These are phyloP conservation scores for Rhinolophus sinicus DNA, from an alignment of 2,113 vertebrate species.

Conservation along the genomic window DNA sequence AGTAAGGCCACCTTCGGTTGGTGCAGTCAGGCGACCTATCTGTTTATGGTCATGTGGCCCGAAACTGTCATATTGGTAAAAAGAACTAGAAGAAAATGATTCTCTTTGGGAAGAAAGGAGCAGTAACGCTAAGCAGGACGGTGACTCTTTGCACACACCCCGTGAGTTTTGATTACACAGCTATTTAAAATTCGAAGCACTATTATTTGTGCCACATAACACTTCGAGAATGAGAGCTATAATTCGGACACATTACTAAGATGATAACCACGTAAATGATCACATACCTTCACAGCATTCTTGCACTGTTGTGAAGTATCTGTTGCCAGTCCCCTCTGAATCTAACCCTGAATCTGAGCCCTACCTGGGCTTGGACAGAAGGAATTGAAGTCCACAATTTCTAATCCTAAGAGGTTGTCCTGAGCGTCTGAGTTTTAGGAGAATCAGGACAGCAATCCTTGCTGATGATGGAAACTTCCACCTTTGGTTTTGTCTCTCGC, in stretches of 20 bases:
- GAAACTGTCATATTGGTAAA: not conserved
- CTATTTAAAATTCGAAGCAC: not conserved
- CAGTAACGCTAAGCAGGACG: not conserved
- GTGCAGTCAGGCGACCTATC: too few relatives aligned
- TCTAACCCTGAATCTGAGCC: not conserved
- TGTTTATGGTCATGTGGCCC: not conserved
- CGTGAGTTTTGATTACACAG: not conserved
- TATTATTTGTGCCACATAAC: not conserved
- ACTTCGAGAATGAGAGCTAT: not conserved
- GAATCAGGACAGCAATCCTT: not conserved
- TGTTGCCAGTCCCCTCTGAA: accelerated
- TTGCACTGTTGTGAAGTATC: not conserved
- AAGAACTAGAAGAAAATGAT: not conserved
- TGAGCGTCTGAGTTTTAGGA: not conserved
- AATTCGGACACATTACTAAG: not conserved
- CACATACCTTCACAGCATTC: not conserved
- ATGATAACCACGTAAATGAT: not conserved
- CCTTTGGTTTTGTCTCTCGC: not conserved
- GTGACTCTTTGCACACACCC: too few relatives aligned
- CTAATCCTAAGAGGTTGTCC: not conserved
- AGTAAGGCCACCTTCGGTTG: not conserved
- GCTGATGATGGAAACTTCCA: not conserved
- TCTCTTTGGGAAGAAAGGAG: not conserved
- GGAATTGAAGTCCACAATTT: not conserved
- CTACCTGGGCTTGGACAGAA: not conserved